A percentile compares a stretch with the other conserved stretches of the same genome.
Conservation (phyloP, 2,113 vertebrate species). For the Naja naja region DNA sequence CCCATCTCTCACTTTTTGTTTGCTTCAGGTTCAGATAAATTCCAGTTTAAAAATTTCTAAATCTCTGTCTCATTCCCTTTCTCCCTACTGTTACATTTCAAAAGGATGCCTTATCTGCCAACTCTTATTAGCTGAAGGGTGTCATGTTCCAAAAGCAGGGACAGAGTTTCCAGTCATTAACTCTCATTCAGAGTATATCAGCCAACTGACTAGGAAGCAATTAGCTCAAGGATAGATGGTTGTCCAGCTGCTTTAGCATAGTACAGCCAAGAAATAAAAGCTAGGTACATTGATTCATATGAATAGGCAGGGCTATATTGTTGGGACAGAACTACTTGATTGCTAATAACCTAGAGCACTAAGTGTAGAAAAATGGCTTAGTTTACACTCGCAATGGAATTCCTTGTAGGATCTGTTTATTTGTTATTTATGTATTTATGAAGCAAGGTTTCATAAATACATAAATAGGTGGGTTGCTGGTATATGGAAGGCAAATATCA, state of each 20-base stretch:
- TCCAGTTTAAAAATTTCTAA: not conserved
- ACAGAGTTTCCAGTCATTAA: conserved; percentile 9
- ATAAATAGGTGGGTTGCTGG: not conserved
- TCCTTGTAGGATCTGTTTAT: not conserved
- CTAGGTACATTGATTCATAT: not conserved
- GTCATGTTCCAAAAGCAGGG: conserved; percentile 1
- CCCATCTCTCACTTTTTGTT: not conserved
- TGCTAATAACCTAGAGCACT: not conserved
- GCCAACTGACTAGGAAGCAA: not conserved
- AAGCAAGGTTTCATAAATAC: not conserved
- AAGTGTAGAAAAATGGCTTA: not conserved
- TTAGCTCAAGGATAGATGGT: not conserved
- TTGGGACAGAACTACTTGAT: not conserved
- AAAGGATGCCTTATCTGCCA: not conserved
- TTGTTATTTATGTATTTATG: not conserved
- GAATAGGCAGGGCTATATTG: not conserved
- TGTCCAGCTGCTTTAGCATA: conserved; percentile 1
- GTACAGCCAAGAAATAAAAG: not conserved
- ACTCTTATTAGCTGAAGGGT: not conserved
- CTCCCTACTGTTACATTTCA: not conserved
- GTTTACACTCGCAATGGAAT: not conserved
- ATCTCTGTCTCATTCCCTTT: not conserved
- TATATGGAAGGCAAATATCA: not conserved
- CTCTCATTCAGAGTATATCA: not conserved
- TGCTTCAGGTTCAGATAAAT: not conserved